These are phyloP conservation scores for Lamprologus sp. DNA, from an alignment of 2,113 vertebrate genomes.

Conservation along the genomic window DNA sequence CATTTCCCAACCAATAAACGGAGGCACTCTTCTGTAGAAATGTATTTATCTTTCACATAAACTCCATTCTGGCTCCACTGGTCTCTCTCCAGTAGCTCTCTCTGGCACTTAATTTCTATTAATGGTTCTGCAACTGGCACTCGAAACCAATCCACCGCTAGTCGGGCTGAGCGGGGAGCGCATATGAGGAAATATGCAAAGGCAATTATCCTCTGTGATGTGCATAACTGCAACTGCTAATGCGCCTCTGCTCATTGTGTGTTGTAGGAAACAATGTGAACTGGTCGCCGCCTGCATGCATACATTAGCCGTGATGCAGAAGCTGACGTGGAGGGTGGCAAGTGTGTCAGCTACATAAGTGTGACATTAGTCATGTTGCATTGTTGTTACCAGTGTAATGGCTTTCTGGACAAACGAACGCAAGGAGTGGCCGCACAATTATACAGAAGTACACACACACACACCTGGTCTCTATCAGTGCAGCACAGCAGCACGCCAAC, in stretches of 20 bases:
- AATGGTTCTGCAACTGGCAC: conserved; percentile 70
- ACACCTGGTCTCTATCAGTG: conserved; percentile 2
- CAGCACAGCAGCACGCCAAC: conserved; percentile 9
- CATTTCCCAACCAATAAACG: conserved; percentile 74
- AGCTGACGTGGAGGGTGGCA: background rate
- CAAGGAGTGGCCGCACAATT: background rate
- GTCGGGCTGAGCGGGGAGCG: conserved; percentile 31
- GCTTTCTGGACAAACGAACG: background rate
- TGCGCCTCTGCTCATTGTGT: conserved; percentile 57
- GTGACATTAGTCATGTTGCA: conserved; percentile 3
- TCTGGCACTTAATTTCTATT: conserved; percentile 76
- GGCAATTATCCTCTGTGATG: conserved; percentile 69
- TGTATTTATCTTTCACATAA: conserved; percentile 75
- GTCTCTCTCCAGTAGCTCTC: conserved; percentile 68
- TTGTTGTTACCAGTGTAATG: background rate
- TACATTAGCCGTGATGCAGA: conserved; percentile 10
- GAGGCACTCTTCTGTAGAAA: conserved; percentile 71
- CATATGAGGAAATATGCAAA: conserved; percentile 69
- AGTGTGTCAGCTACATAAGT: background rate
- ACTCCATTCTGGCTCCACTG: conserved; percentile 60
- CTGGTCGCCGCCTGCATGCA: background rate
- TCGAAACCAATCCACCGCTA: conserved; percentile 55
- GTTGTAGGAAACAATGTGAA: conserved; percentile 29
- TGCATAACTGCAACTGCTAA: conserved; percentile 49
- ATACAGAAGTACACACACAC: background rate